Evolutionary conservation across 92 coral and sea anemone genomes (phyloP), one percentile per base, ranked within the genome.

Genomic region (Bergia sp.): DNA sequence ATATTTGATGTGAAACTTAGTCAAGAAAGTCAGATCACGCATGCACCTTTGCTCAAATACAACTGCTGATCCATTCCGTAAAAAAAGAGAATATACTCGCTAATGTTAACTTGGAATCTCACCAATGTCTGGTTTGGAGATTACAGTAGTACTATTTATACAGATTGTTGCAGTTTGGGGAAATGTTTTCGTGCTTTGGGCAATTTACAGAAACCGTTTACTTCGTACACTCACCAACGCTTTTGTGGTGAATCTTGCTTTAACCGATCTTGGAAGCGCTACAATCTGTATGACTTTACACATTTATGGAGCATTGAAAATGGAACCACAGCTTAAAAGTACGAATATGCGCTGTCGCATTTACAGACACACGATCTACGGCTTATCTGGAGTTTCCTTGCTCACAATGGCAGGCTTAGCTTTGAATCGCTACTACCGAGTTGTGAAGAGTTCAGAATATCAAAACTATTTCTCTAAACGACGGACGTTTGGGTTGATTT

Each of bases 201-300:
- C 39, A 3, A 20, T 77, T 44, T 41, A 77, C 39, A 44, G 61
- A 21, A 77, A 45, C 81, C 11, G 7, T 0, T 15, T 36, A 8
- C 81, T 77, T 45, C 81, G 81, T 5, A 77, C 81, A 1, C 11
- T 21, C 18, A 77, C 81, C 1, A 77, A 77, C n/a, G 37, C 20
- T 42, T 77, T 77, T 45, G 81, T 77, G 81, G 61, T 29, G 5
- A 77, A 77, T 20, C 81, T 77, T 20, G 81, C 61, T 20, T 5
- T 77, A 42, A 77, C 55, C 81, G 81, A 77, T 38, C 81, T 77
- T 23, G 61, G 61, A 9, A 77, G 57, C 36, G 81, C 81, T 41
- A 9, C 81, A 20, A 23, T 77, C 18, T 77, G 81, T n/a, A 77
- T 77, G 81, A 41, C 81, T 2, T n/a, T 77, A 45, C 81, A 77